These are phyloP conservation scores for Dufourea novaeangliae DNA, from an alignment of 1,140 invertebrate genomes.

Conservation along the genomic window DNA sequence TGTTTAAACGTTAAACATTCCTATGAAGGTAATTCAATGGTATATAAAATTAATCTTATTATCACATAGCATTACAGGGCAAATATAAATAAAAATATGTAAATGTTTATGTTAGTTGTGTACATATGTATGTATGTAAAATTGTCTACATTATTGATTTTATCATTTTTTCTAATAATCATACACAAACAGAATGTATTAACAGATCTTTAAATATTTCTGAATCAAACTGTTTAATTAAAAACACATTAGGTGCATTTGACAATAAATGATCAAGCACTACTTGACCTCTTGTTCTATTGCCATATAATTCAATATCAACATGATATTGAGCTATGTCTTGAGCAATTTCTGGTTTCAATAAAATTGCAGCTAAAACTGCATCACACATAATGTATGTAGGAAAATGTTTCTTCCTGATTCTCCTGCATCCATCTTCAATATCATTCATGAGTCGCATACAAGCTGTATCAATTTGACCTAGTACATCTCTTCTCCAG, in stretches of 20 bases:
- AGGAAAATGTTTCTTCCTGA: conserved; percentile 71
- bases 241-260: conserved; percentile 80
- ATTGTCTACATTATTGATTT: neutral
- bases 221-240: conserved; percentile 82
- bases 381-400: conserved; percentile 83
- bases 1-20: conserved; percentile 23
- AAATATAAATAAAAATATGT: conserved; percentile 8
- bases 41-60: conserved; percentile 2
- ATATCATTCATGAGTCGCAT: conserved; percentile 82
- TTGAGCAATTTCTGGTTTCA: conserved; percentile 77
- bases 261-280: conserved; percentile 83
- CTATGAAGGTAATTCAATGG: neutral
- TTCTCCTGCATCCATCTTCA: conserved; percentile 76
- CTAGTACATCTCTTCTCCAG: conserved; percentile 82
- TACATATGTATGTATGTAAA: conserved; percentile 11
- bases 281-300: conserved; percentile 84
- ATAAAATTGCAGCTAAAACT: conserved; percentile 81
- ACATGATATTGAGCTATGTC: conserved; percentile 76
- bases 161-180: conserved; percentile 18
- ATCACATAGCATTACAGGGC: neutral
- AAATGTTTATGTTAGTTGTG: conserved; percentile 1
- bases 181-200: conserved; percentile 68
- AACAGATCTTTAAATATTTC: conserved; percentile 81
- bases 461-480: conserved; percentile 74
- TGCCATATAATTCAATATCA: conserved; percentile 83